Percentiles rank a stretch among this genome's conserved stretches.
phyloP scores from a whole-genome alignment of 2,888 invertebrate species.

The Cryptophagus acutangulus region DNA sequence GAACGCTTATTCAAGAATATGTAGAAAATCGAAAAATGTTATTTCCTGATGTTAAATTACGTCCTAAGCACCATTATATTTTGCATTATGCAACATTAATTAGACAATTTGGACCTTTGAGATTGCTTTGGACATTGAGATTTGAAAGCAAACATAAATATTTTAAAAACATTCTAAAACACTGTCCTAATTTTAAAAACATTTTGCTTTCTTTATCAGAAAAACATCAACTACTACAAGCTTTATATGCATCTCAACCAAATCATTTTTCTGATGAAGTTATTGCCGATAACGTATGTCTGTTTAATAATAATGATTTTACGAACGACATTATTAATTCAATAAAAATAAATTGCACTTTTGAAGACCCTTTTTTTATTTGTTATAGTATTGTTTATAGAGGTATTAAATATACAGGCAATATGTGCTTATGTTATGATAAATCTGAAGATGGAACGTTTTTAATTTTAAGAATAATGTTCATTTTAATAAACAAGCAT shows the following conservation, averaged over 20 bases:
- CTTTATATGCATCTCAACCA: background rate
- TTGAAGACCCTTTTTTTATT: background rate
- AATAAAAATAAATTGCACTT: background rate
- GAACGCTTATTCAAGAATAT: background rate
- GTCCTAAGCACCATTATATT: conserved; percentile 11
- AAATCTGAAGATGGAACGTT: background rate
- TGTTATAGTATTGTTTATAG: background rate
- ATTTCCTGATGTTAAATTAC: conserved; percentile 1
- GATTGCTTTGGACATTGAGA: conserved; percentile 20
- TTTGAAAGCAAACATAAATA: conserved; percentile 24
- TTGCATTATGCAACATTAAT: conserved; percentile 21
- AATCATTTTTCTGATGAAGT: background rate
- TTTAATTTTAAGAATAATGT: background rate
- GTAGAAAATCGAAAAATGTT: background rate
- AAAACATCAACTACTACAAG: conserved; percentile 2
- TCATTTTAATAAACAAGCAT: background rate
- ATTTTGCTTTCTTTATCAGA: background rate
- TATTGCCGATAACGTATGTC: background rate
- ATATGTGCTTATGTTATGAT: background rate
- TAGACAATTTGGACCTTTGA: conserved; percentile 12
- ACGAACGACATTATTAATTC: background rate
- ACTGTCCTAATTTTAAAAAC: conserved; percentile 15
- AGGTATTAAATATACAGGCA: background rate
- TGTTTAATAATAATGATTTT: background rate
- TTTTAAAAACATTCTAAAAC: conserved; percentile 18